Evolutionary conservation across 2,888 invertebrate genomes (phyloP).

Genomic region (Lymantria dispar): DNA sequence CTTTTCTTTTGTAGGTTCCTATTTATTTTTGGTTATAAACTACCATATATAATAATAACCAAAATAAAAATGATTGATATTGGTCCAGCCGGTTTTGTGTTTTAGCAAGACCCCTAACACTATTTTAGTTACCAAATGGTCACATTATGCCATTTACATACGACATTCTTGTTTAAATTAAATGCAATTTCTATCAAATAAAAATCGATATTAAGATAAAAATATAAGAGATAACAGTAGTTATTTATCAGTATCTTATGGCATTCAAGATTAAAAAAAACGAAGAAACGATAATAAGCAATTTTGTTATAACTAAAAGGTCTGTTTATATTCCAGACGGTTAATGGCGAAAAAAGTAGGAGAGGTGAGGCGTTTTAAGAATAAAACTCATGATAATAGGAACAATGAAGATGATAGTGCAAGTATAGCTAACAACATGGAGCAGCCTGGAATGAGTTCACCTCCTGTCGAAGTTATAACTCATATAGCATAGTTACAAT

Average conservation of each 20-base stretch:
- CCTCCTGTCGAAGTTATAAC: conserved; percentile 59
- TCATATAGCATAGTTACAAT: conserved; percentile 49
- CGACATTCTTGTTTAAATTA: background rate
- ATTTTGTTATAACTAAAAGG: background rate
- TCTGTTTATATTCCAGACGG: conserved; percentile 58
- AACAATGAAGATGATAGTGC: conserved; percentile 51
- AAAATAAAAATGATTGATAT: no score
- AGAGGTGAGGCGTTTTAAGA: conserved; percentile 59
- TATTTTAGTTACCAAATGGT: no score
- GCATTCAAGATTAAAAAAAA: background rate
- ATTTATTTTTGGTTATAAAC: no score
- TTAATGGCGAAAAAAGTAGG: conserved; percentile 67
- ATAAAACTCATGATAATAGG: conserved; percentile 46
- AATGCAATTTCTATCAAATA: background rate
- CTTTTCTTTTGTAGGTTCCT: no score
- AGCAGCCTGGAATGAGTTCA: conserved; percentile 54
- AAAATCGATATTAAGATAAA: background rate
- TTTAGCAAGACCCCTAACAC: no score
- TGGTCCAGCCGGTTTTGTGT: no score
- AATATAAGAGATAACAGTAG: background rate
- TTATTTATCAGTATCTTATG: background rate
- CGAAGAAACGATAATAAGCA: background rate
- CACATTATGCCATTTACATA: no score
- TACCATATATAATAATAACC: no score
- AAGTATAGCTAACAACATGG: conserved; percentile 68